Conservation (phyloP, 2,113 vertebrate genomes). For the Abramis brama region DNA sequence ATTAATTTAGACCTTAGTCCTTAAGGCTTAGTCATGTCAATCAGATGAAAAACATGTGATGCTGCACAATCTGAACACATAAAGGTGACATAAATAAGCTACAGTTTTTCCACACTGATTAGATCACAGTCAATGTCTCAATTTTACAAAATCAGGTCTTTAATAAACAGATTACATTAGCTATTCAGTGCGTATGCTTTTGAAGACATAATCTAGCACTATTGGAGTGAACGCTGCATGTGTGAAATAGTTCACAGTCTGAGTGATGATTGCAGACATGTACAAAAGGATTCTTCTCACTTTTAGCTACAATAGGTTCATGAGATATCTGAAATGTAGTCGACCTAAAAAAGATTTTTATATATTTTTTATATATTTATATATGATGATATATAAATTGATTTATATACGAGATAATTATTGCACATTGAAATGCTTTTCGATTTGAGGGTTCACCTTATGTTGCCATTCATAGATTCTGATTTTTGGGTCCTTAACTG, state of each 20-base stretch:
- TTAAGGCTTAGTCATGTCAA: no score
- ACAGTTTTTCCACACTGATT: no score
- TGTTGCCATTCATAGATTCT: neutral
- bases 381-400: no score
- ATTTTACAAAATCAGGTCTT: neutral
- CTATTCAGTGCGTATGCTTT: neutral
- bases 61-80: no score
- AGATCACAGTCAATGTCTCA: no score
- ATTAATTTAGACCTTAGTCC: neutral
- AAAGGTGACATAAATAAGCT: no score
- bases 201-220: conserved; percentile 43
- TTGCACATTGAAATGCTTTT: neutral
- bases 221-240: neutral
- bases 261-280: conserved; percentile 50
- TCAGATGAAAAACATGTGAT: no score
- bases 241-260: conserved; percentile 50
- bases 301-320: conserved; percentile 7
- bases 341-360: neutral
- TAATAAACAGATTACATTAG: conserved; percentile 33
- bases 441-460: neutral
- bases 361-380: no score
- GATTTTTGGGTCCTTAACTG: neutral
- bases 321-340: conserved; percentile 12
- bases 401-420: neutral
- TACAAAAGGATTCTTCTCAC: conserved; percentile 44